Base-by-base conservation (phyloP, 2,113 vertebrate genomes). In the Caloenas nicobarica region DNA sequence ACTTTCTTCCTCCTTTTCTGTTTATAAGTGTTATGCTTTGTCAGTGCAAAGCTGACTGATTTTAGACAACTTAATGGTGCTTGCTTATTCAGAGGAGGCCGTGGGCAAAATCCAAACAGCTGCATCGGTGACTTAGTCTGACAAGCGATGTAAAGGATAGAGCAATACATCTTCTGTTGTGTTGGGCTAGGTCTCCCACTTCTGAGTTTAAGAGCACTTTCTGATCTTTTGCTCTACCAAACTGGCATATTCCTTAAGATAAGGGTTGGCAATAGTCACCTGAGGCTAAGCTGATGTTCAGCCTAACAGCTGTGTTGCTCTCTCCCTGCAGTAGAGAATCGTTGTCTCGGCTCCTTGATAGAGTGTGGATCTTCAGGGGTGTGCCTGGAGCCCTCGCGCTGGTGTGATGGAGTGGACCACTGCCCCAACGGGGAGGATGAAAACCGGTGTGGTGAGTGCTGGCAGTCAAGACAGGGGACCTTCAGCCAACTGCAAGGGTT, bases 371-470 rank as follows among this genome's bases (percentile, higher is more conserved):
- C 94, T 26, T 97, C 97, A 1, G 96, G 97, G 58, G 71, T 58
- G 40, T 98, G 97, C 40, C 13, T 98, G 18, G 13, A 54, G 2
- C 13, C 95, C 56, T 95, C 93, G 0, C 57, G 95, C n/a, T 98
- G 98, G 98, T 98, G 98, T 0, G 96, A 98, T 0, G 97, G 98
- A 7, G 26, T 94, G 9, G 56, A 24, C 1, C 51, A 98, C 58
- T 98, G 98, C 57, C 97, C 98, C 64, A 61, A 89, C 0, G 97
- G 97, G 8, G 98, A 98, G 86, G 98, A 98, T 12, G 98, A 98
- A 95, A 97, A 73, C 21, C 97, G 65, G 4, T 98, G 98, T 33
- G 98, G 98, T 98, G 93, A 97, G 97, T 97, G n/a, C 24, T 1
- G 3, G 24, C 19, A 60, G 22, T 70, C 40, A 11, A 5, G 61